Base-by-base conservation (phyloP, 2,797 vertebrate genomes). In the Sebastes umbrosus region DNA sequence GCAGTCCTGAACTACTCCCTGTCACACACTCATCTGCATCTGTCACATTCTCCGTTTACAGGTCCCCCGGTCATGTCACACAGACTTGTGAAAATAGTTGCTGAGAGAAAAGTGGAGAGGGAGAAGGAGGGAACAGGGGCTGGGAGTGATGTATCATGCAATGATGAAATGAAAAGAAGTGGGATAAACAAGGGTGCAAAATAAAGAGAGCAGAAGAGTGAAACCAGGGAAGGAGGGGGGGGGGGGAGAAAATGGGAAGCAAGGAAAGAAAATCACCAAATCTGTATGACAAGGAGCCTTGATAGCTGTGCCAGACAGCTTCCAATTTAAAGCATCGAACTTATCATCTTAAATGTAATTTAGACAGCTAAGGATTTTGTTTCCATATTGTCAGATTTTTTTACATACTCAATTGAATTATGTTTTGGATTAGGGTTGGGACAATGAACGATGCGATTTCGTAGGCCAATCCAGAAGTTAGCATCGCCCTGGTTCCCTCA, bases 21-120 rank as follows among this genome's bases (percentile, higher is more conserved):
- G 87, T 90, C 84, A 85, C 80, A 81, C 75, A 78, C 80, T 90
- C 82, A 84, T 91, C 86, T 89, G 91, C 83, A 90, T 92, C 86
- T 88, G 90, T 92, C 92, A 91, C 87, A 80, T 43, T 77, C 66
- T 81, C 77, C 73, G 70, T 93, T 91, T 89, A 86, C 87, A 85
- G 77, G 43, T 82, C 92, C 88, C 55, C 67, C 58, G 73, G 92
- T 82, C 84, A 90, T 93, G 88, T 94, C 92, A 92, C 63, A 20
- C 31, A 83, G 84, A 83, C 36, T 62, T 84, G 87, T 82, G 84
- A 90, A 89, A 89, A 83, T 72, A 83, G 86, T 73, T 79, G 86
- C 83, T 74, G 86, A 87, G 88, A 82, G 85, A 73, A 78, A 86
- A 73, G 69, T 39, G 55, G 78, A 74, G 76, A 58, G 73, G 68